Base-by-base conservation (phyloP, 2,113 vertebrate genomes). In the Oceanites oceanicus region DNA sequence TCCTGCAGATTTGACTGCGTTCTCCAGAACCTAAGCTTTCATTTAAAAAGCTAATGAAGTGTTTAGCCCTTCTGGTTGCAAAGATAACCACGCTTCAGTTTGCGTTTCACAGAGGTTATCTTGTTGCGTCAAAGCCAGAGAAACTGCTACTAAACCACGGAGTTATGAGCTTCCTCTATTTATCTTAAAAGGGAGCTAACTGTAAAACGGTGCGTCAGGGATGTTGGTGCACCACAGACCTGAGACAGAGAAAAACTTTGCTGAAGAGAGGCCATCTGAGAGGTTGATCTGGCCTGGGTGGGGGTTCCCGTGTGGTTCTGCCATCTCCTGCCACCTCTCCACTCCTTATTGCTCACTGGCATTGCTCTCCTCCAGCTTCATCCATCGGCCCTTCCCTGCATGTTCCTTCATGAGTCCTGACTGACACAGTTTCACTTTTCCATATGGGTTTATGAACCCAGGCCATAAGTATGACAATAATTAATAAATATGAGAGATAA, bases 1-100 rank as follows among this genome's bases (percentile, higher is more conserved):
- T 91, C 71, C 58, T 67, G 62, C 74, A 96, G 95, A 91, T 96
- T 94, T 95, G 71, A 88, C 45, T 91, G 70, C 2, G 0, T 90
- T 95, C 76, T 91, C 42, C 71, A 86, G 67, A 95, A 94, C 58
- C 38, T 96, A 96, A 95, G 91, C 96, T 96, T 95, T 95, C 95
- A 97, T 97, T 97, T 95, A 49, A 97, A 97, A 96, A 96, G 81
- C 95, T 97, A 97, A 97, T 97, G 89, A 95, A 96, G 58, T 29
- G 73, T 95, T 92, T 89, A 97, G 97, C 80, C 83, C 53, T 96
- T 94, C 97, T 97, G 97, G 89, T 91, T 93, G 91, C 62, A 83
- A 91, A 97, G 96, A 97, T 97, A 97, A 97, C 92, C n/a, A 29
- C 50, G 34, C 42, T 66, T 86, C 84, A 32, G 75, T 86, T 62